Evolutionary conservation across 2,113 vertebrate species (phyloP).

Genomic region (Myiagra hebetior): DNA sequence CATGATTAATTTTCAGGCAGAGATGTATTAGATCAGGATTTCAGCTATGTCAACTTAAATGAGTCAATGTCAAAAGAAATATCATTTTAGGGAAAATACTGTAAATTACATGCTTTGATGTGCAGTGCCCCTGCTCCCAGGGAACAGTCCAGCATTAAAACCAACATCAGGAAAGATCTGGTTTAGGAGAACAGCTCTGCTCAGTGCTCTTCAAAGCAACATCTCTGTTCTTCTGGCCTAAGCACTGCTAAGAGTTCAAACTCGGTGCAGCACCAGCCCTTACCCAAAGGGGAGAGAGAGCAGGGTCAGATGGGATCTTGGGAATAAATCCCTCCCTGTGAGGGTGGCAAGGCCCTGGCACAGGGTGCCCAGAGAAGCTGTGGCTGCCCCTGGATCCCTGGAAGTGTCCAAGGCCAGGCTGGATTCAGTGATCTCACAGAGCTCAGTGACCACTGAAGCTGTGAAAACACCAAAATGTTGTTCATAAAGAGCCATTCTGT

Average conservation of each 20-base stretch:
- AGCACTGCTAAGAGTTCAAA: neutral
- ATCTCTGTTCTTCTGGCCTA: neutral
- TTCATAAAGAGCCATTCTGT: neutral
- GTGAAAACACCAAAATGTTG: neutral
- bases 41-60: constrained; percentile 83
- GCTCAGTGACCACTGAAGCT: neutral
- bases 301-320: neutral
- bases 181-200: neutral
- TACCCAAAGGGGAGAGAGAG: neutral
- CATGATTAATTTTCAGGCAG: constrained; percentile 96
- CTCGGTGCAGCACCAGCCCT: accelerated
- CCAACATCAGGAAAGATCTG: neutral
- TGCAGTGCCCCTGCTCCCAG: neutral
- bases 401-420: neutral
- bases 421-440: neutral
- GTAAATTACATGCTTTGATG: constrained; percentile 23
- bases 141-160: neutral
- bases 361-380: neutral
- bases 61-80: constrained; percentile 78
- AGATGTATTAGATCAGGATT: constrained; percentile 86
- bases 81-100: constrained; percentile 58
- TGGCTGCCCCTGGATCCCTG: neutral
- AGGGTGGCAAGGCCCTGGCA: neutral
- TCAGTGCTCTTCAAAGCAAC: neutral
- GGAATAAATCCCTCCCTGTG: neutral